phyloP scores from a whole-genome alignment of 2,888 invertebrate species.

The Dusona sp. region DNA sequence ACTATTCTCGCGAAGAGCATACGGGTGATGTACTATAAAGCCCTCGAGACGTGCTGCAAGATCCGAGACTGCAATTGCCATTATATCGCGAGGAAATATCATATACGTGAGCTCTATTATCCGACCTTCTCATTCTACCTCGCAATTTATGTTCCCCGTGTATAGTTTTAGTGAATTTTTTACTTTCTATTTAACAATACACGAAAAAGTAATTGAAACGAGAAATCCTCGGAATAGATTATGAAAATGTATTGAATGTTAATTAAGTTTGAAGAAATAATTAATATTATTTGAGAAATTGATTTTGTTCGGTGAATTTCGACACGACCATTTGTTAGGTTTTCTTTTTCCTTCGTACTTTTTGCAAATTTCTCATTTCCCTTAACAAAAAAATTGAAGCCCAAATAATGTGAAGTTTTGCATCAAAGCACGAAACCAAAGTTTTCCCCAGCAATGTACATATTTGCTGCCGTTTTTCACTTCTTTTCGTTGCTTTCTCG shows the following conservation, averaged over 20 bases:
- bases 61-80: conserved; percentile 61
- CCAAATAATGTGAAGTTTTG: neutral
- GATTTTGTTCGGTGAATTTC: neutral
- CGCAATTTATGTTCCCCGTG: conserved; percentile 9
- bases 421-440: neutral
- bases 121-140: conserved; percentile 14
- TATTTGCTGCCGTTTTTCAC: neutral
- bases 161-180: conserved; percentile 2
- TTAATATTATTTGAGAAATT: neutral
- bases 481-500: neutral
- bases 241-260: neutral
- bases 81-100: conserved; percentile 64
- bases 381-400: neutral
- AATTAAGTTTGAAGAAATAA: neutral
- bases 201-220: conserved; percentile 19
- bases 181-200: neutral
- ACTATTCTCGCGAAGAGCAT: conserved; percentile 19
- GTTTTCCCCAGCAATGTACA: neutral
- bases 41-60: conserved; percentile 30
- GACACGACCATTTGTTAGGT: neutral
- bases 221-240: conserved; percentile 6
- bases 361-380: neutral
- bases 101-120: conserved; percentile 59
- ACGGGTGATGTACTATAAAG: conserved; percentile 7
- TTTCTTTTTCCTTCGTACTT: neutral